These are phyloP conservation scores for Catharus ustulatus DNA, from an alignment of 2,797 vertebrate genomes.

Conservation along the genomic window DNA sequence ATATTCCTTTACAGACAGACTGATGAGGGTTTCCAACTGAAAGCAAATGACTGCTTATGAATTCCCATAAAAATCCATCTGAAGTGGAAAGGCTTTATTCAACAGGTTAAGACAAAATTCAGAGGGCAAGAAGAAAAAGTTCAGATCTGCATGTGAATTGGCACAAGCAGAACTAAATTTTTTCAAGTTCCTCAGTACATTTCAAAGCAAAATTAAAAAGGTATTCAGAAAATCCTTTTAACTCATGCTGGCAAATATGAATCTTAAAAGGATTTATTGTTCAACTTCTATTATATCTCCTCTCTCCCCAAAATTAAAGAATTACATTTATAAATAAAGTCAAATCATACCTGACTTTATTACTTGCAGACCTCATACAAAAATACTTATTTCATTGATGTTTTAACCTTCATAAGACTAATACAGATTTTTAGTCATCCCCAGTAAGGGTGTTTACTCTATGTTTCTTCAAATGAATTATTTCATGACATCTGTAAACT, in stretches of 20 bases:
- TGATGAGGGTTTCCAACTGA: not conserved
- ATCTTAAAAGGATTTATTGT: not conserved
- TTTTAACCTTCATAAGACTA: not conserved
- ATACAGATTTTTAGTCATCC: not conserved
- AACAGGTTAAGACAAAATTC: not conserved
- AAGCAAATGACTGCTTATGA: not conserved
- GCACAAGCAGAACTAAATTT: not conserved
- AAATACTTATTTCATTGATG: not conserved
- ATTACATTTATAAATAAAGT: not conserved
- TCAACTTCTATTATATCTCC: not conserved
- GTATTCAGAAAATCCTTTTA: not conserved
- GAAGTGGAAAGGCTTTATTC: not conserved
- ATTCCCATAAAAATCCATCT: not conserved
- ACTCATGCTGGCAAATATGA: not conserved
- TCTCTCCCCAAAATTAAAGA: not conserved
- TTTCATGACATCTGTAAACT: not conserved
- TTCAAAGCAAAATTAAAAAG: not conserved
- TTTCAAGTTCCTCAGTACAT: not conserved
- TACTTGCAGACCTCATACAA: not conserved
- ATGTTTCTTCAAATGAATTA: not conserved
- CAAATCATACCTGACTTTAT: rapidly evolving
- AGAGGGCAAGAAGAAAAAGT: not conserved
- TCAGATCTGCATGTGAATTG: not conserved
- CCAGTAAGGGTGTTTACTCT: not conserved
- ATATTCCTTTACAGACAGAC: not conserved